These are phyloP conservation scores for Idaea biselata DNA, from an alignment of 2,888 invertebrate genomes.

Conservation along the genomic window DNA sequence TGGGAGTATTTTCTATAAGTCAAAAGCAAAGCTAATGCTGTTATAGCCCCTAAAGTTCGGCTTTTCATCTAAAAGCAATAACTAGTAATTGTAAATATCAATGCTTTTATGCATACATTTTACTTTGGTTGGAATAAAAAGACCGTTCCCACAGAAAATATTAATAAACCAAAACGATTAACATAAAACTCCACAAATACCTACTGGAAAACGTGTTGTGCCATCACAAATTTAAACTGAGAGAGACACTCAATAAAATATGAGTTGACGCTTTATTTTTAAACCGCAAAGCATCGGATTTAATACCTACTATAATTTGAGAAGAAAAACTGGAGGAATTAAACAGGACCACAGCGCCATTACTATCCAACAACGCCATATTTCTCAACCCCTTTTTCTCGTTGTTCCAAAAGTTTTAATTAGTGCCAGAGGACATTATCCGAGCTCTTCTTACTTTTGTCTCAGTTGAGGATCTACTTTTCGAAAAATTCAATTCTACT, in stretches of 20 bases:
- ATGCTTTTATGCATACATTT: too few species aligned
- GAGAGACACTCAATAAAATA: slow-evolving; percentile 18
- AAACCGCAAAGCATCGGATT: slow-evolving; percentile 29
- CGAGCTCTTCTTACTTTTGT: slow-evolving; percentile 61
- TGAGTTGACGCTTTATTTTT: slow-evolving; percentile 18
- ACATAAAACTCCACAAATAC: background rate
- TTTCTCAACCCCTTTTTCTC: slow-evolving; percentile 75
- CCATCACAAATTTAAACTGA: slow-evolving; percentile 10
- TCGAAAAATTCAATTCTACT: slow-evolving; percentile 57
- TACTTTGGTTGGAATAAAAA: too few species aligned
- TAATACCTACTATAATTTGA: slow-evolving; percentile 50
- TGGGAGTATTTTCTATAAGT: too few species aligned
- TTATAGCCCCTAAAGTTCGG: too few species aligned
- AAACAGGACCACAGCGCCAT: slow-evolving; percentile 64
- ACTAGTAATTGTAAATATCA: too few species aligned
- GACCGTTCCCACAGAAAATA: too few species aligned
- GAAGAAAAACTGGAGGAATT: slow-evolving; percentile 66
- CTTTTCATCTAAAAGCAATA: too few species aligned
- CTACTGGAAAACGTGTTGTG: slow-evolving; percentile 7
- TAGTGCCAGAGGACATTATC: slow-evolving; percentile 78
- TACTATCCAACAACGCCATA: slow-evolving; percentile 71
- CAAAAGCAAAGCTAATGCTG: too few species aligned
- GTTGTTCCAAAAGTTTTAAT: slow-evolving; percentile 75
- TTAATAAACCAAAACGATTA: background rate
- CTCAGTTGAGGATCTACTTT: slow-evolving; percentile 50